A percentile compares a stretch with the other conserved stretches of the same genome.
Evolutionary conservation across 2,113 vertebrate species (phyloP).

Genomic region (Crotalus tigris): DNA sequence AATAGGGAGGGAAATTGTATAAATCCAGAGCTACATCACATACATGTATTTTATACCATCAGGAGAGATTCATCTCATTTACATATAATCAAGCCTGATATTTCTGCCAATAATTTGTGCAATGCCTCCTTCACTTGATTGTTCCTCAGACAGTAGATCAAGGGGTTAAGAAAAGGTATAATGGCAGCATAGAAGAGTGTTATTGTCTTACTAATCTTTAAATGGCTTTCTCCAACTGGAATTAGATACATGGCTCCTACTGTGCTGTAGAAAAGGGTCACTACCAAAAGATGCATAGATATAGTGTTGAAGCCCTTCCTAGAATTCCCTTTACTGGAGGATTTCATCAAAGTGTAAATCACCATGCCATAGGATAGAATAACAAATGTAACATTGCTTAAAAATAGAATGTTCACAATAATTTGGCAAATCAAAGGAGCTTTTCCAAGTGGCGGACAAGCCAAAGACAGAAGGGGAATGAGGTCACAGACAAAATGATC

Average conservation of each 20-base stretch:
- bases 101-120: background rate
- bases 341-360: background rate
- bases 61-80: background rate
- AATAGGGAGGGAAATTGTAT: background rate
- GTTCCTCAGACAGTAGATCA: background rate
- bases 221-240: background rate
- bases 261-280: background rate
- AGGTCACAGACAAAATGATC: conserved; percentile 47
- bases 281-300: background rate
- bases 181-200: background rate
- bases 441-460: conserved; percentile 26
- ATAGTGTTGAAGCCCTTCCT: conserved; percentile 1
- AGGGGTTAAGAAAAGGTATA: background rate
- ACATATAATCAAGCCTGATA: background rate
- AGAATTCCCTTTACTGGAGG: background rate
- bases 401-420: background rate
- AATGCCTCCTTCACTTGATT: background rate
- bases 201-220: background rate
- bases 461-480: conserved; percentile 40
- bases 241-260: background rate
- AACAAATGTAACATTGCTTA: background rate
- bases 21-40: background rate
- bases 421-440: conserved; percentile 3
- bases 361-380: background rate
- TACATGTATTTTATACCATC: background rate